Evolutionary conservation across 2,113 vertebrate species (phyloP).

Genomic region (Oxyruncus cristatus): DNA sequence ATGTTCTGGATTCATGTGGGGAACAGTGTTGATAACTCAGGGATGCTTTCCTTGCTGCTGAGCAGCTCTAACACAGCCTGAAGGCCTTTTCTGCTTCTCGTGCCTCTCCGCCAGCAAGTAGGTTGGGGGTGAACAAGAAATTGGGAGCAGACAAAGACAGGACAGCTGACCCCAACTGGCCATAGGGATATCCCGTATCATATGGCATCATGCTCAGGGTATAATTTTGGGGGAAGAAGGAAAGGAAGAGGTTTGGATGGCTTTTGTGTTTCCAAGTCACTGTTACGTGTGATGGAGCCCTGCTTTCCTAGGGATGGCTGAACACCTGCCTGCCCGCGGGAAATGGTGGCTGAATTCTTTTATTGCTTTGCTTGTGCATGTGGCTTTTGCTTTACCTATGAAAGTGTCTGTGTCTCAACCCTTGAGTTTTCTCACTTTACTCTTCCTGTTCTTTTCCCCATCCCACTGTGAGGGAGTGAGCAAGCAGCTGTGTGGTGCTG

Average conservation of each 20-base stretch:
- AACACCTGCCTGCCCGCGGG: neutral
- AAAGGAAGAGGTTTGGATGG: fast-evolving
- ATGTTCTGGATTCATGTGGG: neutral
- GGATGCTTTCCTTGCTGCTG: neutral
- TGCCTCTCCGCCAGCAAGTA: neutral
- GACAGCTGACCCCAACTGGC: neutral
- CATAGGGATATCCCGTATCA: too few species aligned
- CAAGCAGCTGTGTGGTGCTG: neutral
- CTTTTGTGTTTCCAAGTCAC: neutral
- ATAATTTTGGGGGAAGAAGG: neutral
- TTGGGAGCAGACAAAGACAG: neutral
- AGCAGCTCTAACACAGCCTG: neutral
- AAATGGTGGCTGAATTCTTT: neutral
- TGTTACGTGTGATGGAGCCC: fast-evolving
- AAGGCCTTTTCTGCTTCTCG: neutral
- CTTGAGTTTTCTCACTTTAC: neutral
- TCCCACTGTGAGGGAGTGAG: neutral
- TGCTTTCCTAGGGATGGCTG: neutral
- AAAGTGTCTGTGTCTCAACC: neutral
- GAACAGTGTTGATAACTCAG: neutral
- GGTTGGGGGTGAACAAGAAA: neutral
- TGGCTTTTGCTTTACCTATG: neutral
- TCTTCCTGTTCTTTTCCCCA: neutral
- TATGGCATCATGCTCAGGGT: neutral
- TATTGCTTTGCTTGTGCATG: neutral